Evolutionary conservation across 2,113 vertebrate species (phyloP).

Genomic region (Anas platyrhynchos): DNA sequence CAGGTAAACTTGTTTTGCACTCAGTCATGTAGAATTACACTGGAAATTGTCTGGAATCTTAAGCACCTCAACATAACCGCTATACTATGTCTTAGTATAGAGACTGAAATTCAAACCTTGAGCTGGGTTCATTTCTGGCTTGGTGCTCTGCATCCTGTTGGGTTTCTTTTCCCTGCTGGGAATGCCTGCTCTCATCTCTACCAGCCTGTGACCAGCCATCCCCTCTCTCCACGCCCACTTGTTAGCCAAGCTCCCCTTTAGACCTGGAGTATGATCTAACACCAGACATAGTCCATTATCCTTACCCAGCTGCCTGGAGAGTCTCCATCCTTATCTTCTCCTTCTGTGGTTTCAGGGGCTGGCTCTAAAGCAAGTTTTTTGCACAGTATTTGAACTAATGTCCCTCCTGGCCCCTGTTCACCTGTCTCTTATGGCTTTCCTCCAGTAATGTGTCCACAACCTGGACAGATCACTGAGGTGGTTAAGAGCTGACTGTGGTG

Average conservation of each 20-base stretch:
- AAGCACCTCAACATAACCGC: background rate
- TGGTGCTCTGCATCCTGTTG: background rate
- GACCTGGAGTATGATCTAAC: background rate
- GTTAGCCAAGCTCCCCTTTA: background rate
- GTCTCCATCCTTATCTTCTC: background rate
- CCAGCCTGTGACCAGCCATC: fast-evolving
- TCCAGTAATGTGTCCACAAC: background rate
- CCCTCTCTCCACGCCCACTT: fast-evolving
- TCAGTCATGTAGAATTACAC: background rate
- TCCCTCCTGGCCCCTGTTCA: background rate
- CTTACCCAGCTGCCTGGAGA: background rate
- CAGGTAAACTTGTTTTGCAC: background rate
- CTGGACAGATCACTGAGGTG: background rate
- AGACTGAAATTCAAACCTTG: background rate
- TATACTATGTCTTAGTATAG: fast-evolving
- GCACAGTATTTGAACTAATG: background rate
- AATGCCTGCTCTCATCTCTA: background rate
- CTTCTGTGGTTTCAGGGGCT: background rate
- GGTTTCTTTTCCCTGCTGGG: fast-evolving
- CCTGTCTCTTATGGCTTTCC: background rate
- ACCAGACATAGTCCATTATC: fast-evolving
- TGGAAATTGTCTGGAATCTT: background rate
- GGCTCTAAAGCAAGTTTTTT: background rate
- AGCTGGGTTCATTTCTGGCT: background rate
- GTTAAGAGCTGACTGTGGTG: background rate